These are phyloP conservation scores for Mormyrops attenuatus DNA, from an alignment of 2,797 vertebrate genomes.

Conservation along the genomic window DNA sequence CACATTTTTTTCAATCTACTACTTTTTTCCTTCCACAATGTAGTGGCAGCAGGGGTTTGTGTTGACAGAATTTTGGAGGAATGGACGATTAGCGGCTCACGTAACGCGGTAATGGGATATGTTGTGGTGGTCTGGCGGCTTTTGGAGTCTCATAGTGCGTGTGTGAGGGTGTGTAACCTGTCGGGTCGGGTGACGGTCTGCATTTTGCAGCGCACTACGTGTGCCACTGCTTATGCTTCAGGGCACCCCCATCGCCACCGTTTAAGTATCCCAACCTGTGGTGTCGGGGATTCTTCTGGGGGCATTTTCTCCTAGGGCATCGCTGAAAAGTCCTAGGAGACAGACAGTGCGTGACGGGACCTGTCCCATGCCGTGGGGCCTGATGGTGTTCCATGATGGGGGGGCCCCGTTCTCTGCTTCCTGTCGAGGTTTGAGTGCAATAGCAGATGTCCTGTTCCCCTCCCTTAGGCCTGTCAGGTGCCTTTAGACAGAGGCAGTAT, in stretches of 20 bases:
- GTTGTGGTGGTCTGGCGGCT: neutral
- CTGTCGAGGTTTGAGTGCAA: neutral
- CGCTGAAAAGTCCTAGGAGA: neutral
- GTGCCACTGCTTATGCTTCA: neutral
- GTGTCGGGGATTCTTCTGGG: neutral
- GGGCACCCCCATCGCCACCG: neutral
- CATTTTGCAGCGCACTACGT: neutral
- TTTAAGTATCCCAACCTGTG: neutral
- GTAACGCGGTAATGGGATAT: neutral
- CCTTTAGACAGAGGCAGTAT: neutral
- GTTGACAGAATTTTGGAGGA: neutral
- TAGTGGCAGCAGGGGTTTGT: neutral
- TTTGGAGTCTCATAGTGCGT: neutral
- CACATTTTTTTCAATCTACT: neutral
- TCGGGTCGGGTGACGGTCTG: neutral
- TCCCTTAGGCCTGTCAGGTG: neutral
- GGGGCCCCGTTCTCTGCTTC: neutral
- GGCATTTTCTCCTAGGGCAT: neutral
- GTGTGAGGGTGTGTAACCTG: neutral
- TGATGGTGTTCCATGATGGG: neutral
- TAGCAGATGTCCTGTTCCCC: neutral
- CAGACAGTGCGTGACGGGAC: neutral
- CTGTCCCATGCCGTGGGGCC: neutral
- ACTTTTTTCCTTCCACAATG: neutral
- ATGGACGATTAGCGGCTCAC: neutral